Conservation (phyloP, 1,140 invertebrate genomes). For the Plodia interpunctella region DNA sequence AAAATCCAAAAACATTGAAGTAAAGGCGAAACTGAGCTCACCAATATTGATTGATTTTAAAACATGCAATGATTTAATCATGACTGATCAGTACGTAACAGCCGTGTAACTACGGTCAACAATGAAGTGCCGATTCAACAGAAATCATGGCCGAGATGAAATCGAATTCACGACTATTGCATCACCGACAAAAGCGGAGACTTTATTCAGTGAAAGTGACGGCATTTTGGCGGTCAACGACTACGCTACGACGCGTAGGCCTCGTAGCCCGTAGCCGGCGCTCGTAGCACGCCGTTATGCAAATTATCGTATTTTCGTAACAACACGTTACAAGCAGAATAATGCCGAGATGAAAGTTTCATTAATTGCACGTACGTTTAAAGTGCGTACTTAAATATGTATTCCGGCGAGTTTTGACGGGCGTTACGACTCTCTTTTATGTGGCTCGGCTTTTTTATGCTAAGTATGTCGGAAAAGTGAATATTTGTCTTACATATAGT, state of each 20-base stretch:
- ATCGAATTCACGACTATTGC: conserved; percentile 41
- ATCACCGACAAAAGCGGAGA: conserved; percentile 49
- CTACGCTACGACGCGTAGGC: conserved; percentile 4
- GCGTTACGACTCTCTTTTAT: conserved; percentile 3
- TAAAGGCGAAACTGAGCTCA: too few species aligned
- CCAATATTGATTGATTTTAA: not conserved
- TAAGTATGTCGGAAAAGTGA: not conserved
- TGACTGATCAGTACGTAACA: not conserved
- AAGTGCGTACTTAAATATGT: not conserved
- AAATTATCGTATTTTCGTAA: conserved; percentile 15
- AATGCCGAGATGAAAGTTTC: not conserved
- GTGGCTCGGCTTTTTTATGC: conserved; percentile 1
- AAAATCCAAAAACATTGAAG: too few species aligned
- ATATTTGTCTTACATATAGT: not conserved
- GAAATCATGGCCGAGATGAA: conserved; percentile 36
- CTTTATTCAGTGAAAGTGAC: conserved; percentile 59
- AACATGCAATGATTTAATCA: not conserved
- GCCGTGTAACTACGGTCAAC: not conserved
- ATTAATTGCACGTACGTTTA: not conserved
- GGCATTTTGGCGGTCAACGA: conserved; percentile 39
- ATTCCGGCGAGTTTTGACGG: not conserved
- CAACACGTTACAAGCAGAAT: not conserved
- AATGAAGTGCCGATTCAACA: conserved; percentile 12
- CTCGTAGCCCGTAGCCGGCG: not conserved
- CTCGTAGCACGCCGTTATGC: conserved; percentile 14